Conservation (phyloP, 2,888 invertebrate species). For the Dasypogon diadema region DNA sequence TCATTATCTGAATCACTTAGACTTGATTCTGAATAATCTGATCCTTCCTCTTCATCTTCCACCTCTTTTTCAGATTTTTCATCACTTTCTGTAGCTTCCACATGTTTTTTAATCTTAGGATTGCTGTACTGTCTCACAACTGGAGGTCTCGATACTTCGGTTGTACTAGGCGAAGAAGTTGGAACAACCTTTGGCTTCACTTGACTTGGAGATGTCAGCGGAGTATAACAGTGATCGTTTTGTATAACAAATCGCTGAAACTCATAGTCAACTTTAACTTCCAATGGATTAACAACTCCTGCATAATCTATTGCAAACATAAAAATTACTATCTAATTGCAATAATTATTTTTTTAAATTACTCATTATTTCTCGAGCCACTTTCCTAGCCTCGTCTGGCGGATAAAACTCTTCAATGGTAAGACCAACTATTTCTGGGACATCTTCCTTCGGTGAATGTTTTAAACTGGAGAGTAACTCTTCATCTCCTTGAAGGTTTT, state of each 20-base stretch:
- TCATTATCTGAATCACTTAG: slow-evolving; percentile 71
- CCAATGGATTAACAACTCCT: slow-evolving; percentile 63
- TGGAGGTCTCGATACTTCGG: slow-evolving; percentile 26
- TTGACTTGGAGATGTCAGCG: slow-evolving; percentile 76
- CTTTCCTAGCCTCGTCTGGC: slow-evolving; percentile 67
- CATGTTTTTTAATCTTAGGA: slow-evolving; percentile 29
- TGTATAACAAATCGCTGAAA: slow-evolving; percentile 71
- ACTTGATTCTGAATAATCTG: slow-evolving; percentile 70
- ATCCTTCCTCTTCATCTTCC: slow-evolving; percentile 69
- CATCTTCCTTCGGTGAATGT: slow-evolving; percentile 61
- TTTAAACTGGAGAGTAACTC: slow-evolving; percentile 64
- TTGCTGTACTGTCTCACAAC: slow-evolving; percentile 20
- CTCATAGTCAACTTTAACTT: slow-evolving; percentile 65
- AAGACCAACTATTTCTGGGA: slow-evolving; percentile 73
- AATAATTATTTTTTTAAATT: slow-evolving; percentile 49
- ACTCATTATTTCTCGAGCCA: slow-evolving; percentile 70
- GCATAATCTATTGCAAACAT: slow-evolving; percentile 62
- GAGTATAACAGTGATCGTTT: slow-evolving; percentile 87
- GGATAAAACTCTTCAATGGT: slow-evolving; percentile 77
- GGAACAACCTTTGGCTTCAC: slow-evolving; percentile 60
- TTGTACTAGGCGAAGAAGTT: neutral
- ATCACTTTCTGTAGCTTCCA: slow-evolving; percentile 6
- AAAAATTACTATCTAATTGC: no score
- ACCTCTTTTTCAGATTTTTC: slow-evolving; percentile 54
- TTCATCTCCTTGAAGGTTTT: slow-evolving; percentile 71